Conservation (phyloP, 1,140 invertebrate genomes). For the Eubasilissa regina region DNA sequence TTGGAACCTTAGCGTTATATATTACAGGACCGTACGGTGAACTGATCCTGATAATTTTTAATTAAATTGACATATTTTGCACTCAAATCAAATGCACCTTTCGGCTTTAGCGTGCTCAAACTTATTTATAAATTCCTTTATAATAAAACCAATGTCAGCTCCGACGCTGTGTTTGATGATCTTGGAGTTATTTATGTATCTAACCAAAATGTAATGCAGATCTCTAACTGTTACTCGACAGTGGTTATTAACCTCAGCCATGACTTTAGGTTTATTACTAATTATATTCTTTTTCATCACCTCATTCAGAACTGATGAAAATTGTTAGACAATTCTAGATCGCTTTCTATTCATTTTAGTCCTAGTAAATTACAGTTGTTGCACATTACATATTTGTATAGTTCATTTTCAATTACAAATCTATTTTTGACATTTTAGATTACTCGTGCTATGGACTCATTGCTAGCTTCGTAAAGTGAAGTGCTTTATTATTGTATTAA, state of each 20-base stretch:
- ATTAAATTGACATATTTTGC: slow-evolving; percentile 60
- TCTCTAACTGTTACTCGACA: slow-evolving; percentile 56
- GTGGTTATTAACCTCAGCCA: slow-evolving; percentile 52
- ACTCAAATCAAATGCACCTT: slow-evolving; percentile 61
- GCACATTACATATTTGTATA: slow-evolving; percentile 52
- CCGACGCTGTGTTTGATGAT: slow-evolving; percentile 52
- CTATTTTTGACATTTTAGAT: slow-evolving; percentile 55
- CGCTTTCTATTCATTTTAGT: slow-evolving; percentile 63
- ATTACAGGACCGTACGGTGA: slow-evolving; percentile 57
- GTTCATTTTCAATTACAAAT: slow-evolving; percentile 53
- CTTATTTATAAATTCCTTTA: slow-evolving; percentile 61
- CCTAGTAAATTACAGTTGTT: slow-evolving; percentile 62
- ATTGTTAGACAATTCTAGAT: slow-evolving; percentile 63
- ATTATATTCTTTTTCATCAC: slow-evolving; percentile 48
- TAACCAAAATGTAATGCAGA: slow-evolving; percentile 52
- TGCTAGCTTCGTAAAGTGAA: slow-evolving; percentile 56
- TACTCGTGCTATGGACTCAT: slow-evolving; percentile 49
- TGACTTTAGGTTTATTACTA: slow-evolving; percentile 59
- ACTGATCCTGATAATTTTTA: slow-evolving; percentile 61
- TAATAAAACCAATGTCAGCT: slow-evolving; percentile 52
- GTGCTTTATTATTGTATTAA: slow-evolving; percentile 57
- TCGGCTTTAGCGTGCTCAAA: slow-evolving; percentile 61
- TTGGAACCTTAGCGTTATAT: slow-evolving; percentile 57
- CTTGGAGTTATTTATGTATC: slow-evolving; percentile 56
- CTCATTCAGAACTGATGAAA: slow-evolving; percentile 59